These are phyloP conservation scores for Megalops cyprinoides DNA, from an alignment of 2,797 vertebrate species.

Conservation along the genomic window DNA sequence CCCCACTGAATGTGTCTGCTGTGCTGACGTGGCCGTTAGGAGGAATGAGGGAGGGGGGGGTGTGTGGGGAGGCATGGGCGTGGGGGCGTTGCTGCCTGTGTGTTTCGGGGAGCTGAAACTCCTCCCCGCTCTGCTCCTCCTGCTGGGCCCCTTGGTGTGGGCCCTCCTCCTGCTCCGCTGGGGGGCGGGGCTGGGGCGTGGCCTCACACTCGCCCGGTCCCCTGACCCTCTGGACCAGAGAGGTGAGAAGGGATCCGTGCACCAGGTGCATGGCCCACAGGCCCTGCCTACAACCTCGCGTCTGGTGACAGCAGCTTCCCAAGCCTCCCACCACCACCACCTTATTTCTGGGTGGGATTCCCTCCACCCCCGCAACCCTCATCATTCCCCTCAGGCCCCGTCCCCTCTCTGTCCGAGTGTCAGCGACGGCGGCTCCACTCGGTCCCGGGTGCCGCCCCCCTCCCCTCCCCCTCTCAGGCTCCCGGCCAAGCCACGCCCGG, in stretches of 20 bases:
- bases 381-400: neutral
- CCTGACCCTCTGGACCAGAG: slow-evolving; percentile 21
- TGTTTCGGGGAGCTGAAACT: neutral
- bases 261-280: neutral
- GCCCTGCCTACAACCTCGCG: no score
- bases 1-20: neutral
- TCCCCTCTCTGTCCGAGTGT: neutral
- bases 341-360: neutral
- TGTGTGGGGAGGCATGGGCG: neutral
- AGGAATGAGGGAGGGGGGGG: neutral
- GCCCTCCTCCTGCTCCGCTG: slow-evolving; percentile 24
- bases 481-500: neutral
- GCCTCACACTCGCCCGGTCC: neutral
- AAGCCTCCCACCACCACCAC: no score
- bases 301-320: no score
- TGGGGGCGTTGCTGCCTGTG: slow-evolving; percentile 7
- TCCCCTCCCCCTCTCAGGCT: neutral
- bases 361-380: neutral
- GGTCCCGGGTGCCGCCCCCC: neutral
- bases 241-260: neutral
- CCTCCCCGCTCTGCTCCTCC: neutral
- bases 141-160: slow-evolving; percentile 17
- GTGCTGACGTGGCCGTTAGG: slow-evolving; percentile 13
- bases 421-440: neutral
- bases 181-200: slow-evolving; percentile 29